Evolutionary conservation across 2,113 vertebrate species (phyloP).

Genomic region (Balaeniceps rex): DNA sequence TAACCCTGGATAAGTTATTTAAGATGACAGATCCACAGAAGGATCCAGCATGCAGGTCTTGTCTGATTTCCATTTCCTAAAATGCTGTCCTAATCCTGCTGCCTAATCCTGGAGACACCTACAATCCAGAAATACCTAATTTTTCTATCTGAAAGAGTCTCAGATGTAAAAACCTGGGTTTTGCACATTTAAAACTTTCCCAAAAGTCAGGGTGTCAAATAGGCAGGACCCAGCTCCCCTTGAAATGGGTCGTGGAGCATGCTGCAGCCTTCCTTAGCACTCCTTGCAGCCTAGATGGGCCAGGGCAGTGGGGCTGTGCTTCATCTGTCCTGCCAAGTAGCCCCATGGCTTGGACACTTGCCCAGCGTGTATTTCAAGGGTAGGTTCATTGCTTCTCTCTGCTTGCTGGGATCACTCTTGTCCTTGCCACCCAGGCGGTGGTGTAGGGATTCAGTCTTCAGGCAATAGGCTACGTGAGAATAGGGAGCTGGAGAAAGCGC

Average conservation of each 20-base stretch:
- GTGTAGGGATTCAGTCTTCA: not conserved
- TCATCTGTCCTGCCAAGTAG: not conserved
- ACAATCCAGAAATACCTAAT: not conserved
- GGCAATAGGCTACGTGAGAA: not conserved
- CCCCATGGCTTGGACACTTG: not conserved
- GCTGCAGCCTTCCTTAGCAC: not conserved
- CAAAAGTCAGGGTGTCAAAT: not conserved
- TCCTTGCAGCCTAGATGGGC: rapidly evolving
- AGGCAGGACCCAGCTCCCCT: not conserved
- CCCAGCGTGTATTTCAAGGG: not conserved
- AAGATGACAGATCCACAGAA: not conserved
- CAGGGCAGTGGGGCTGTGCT: not conserved
- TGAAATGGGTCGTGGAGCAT: rapidly evolving
- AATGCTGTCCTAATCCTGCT: not conserved
- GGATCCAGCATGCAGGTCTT: not conserved
- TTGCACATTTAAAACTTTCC: not conserved
- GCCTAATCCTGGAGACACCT: not conserved
- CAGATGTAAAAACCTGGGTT: not conserved
- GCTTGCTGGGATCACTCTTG: not conserved
- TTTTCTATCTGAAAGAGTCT: not conserved
- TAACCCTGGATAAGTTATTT: not conserved
- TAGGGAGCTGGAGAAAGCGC: not conserved
- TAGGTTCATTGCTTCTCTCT: not conserved
- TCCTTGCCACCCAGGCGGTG: not conserved
- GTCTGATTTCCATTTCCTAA: not conserved